A percentile compares a stretch with the other conserved stretches of the same genome.
These are phyloP conservation scores for Chitala chitala DNA, from an alignment of 2,113 vertebrate species.

Conservation along the genomic window DNA sequence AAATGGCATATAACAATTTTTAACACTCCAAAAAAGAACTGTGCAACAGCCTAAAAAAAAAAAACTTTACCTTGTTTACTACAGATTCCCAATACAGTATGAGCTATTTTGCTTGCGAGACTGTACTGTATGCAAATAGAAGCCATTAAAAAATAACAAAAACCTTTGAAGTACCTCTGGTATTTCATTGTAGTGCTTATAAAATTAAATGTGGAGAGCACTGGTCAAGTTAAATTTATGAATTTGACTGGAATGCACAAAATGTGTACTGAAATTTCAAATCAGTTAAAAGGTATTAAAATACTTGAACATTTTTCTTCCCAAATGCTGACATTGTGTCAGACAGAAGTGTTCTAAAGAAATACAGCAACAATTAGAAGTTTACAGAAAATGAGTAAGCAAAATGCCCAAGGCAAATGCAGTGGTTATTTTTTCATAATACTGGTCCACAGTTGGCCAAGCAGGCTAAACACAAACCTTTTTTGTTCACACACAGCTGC, in stretches of 20 bases:
- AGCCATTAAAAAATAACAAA: no score
- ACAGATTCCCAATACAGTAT: conserved; percentile 25
- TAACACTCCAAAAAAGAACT: conserved; percentile 89
- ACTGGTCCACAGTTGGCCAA: conserved; percentile 5
- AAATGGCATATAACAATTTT: no score
- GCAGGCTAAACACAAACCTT: conserved; percentile 33
- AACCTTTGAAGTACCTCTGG: conserved; percentile 42
- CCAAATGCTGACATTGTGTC: conserved; percentile 24
- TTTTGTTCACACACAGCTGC: conserved; percentile 42
- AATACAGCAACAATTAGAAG: conserved; percentile 1
- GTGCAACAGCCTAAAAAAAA: conserved; percentile 87
- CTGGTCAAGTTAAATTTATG: conserved; percentile 44
- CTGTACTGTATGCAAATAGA: no score
- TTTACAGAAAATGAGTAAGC: not conserved
- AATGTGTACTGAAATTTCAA: conserved; percentile 43
- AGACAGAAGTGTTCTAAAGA: not conserved
- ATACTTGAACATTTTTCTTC: conserved; percentile 26
- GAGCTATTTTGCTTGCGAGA: no score
- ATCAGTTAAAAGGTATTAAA: conserved; percentile 23
- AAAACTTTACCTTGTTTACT: conserved; percentile 39
- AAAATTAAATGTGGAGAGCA: conserved; percentile 43
- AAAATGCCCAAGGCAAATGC: not conserved
- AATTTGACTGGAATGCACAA: conserved; percentile 44
- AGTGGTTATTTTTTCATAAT: not conserved
- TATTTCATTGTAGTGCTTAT: conserved; percentile 47